phyloP scores from a whole-genome alignment of 2,888 invertebrate species.

The Tiliacea aurago region DNA sequence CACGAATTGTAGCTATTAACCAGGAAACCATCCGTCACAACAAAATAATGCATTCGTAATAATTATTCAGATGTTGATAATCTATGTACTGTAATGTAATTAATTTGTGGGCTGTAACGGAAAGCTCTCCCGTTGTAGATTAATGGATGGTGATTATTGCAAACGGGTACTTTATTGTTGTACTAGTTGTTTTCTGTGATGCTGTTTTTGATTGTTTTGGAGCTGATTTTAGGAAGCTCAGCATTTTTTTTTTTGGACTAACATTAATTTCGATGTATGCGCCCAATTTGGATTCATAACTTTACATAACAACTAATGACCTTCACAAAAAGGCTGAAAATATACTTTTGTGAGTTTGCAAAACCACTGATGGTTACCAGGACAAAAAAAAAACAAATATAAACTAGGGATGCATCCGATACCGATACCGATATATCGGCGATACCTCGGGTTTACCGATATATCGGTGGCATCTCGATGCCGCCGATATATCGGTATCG shows the following conservation, averaged over 20 bases:
- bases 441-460: too few species aligned
- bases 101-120: constrained; percentile 84
- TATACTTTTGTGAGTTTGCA: neutral
- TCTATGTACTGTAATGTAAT: constrained; percentile 79
- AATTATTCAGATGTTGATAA: constrained; percentile 70
- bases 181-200: constrained; percentile 41
- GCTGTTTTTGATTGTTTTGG: constrained; percentile 36
- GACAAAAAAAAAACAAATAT: neutral
- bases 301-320: neutral
- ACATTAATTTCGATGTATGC: rapidly evolving
- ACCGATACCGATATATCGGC: too few species aligned
- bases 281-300: too few species aligned
- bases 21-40: constrained; percentile 71
- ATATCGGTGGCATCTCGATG: too few species aligned
- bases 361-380: neutral
- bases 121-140: constrained; percentile 81
- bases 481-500: too few species aligned
- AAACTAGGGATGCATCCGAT: too few species aligned
- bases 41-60: constrained; percentile 72
- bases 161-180: constrained; percentile 71
- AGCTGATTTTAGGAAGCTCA: neutral
- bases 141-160: constrained; percentile 83
- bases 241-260: neutral
- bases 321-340: too few species aligned
- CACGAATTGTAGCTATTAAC: constrained; percentile 61